Evolutionary conservation across 2,113 vertebrate genomes (phyloP).

Genomic region (Panthera uncia): DNA sequence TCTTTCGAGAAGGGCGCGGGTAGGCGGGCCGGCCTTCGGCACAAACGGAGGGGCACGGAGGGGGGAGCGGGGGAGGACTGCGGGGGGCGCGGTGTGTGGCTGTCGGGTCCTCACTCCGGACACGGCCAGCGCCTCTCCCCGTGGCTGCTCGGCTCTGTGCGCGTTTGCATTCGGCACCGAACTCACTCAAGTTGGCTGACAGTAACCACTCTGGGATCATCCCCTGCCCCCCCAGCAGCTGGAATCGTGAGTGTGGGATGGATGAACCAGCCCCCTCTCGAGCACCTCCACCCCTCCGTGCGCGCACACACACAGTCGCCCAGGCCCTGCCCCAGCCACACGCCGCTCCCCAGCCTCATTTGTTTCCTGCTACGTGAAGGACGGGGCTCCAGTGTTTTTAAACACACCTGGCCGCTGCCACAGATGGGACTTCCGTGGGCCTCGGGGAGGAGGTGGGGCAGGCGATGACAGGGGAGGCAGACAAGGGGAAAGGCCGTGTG

Average conservation of each 20-base stretch:
- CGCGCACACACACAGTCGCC: neutral
- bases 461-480: neutral
- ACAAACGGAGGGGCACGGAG: neutral
- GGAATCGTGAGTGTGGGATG: neutral
- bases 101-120: neutral
- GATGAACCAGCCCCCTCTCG: neutral
- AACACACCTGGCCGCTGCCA: constrained; percentile 61
- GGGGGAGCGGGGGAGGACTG: neutral
- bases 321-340: neutral
- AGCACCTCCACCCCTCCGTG: accelerated
- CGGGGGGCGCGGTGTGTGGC: neutral
- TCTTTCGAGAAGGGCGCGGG: constrained; percentile 56
- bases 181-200: constrained; percentile 28
- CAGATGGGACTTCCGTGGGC: neutral
- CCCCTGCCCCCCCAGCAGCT: neutral
- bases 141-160: neutral
- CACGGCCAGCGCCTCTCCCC: neutral
- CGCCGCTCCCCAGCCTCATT: neutral
- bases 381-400: constrained; percentile 38
- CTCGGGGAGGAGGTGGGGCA: neutral
- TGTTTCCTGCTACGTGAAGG: constrained; percentile 61
- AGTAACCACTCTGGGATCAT: neutral
- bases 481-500: neutral
- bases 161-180: neutral
- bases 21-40: neutral